Conservation (phyloP, 2,113 vertebrate species). For the Marcusenius ussheri region DNA sequence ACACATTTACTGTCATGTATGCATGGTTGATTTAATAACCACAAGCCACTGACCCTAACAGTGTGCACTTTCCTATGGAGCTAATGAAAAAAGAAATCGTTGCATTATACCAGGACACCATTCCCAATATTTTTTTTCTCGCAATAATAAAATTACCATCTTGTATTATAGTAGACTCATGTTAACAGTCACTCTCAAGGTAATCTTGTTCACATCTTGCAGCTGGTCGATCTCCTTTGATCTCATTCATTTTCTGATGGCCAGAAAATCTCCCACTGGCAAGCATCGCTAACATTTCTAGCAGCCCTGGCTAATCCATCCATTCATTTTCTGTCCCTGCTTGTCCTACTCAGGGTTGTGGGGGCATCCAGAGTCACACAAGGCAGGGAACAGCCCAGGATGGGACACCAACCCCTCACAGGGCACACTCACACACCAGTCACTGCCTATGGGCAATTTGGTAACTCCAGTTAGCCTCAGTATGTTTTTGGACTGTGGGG, state of each 20-base stretch:
- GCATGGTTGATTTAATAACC: background rate
- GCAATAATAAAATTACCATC: background rate
- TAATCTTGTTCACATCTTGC: background rate
- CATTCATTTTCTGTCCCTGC: background rate
- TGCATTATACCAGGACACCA: background rate
- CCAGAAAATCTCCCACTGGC: background rate
- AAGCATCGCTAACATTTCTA: background rate
- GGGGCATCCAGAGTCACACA: background rate
- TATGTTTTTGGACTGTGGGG: background rate
- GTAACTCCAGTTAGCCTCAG: background rate
- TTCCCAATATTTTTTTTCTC: background rate
- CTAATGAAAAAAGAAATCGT: background rate
- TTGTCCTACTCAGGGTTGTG: background rate
- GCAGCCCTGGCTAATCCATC: background rate
- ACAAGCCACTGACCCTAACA: background rate
- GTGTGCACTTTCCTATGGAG: background rate
- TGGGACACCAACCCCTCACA: background rate
- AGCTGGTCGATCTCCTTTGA: background rate
- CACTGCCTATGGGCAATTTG: too few relatives aligned
- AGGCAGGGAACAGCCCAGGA: background rate
- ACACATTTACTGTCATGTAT: constrained; percentile 1
- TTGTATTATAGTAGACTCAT: background rate
- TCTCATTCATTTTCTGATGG: background rate
- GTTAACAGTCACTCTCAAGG: background rate
- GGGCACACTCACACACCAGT: background rate